A percentile compares a stretch with the other conserved stretches of the same genome.
These are phyloP conservation scores for Aptenodytes patagonicus DNA, from an alignment of 2,113 vertebrate species.

Conservation along the genomic window DNA sequence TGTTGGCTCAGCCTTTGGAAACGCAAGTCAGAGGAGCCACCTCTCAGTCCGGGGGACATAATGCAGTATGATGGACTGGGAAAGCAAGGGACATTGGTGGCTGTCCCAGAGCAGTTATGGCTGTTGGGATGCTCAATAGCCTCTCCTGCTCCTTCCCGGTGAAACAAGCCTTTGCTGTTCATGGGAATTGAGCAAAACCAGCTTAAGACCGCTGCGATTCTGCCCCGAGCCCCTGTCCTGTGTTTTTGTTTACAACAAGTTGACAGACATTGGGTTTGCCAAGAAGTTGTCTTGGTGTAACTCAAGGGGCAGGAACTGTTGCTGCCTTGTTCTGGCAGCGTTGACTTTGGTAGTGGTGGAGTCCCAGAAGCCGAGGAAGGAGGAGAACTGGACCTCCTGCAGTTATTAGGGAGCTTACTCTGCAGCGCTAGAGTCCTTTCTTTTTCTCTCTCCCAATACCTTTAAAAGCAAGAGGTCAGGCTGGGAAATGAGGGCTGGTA, in stretches of 20 bases:
- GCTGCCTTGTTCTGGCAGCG: background rate
- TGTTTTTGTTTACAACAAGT: accelerated
- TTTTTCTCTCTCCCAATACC: background rate
- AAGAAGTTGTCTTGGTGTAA: background rate
- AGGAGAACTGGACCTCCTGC: background rate
- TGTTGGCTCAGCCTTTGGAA: background rate
- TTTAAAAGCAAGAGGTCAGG: background rate
- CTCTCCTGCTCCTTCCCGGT: background rate
- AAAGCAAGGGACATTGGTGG: background rate
- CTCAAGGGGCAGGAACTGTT: background rate
- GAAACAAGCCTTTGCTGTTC: background rate
- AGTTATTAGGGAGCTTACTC: background rate
- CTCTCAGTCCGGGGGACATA: background rate
- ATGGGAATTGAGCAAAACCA: background rate
- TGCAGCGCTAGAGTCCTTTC: background rate
- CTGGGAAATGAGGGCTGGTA: background rate
- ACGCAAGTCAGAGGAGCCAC: background rate
- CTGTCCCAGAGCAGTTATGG: background rate
- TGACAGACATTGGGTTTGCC: background rate
- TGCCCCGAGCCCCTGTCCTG: background rate
- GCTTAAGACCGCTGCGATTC: background rate
- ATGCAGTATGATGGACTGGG: background rate
- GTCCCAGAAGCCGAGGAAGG: background rate
- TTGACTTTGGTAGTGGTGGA: background rate
- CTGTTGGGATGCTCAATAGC: background rate